Evolutionary conservation across 2,888 invertebrate species (phyloP).

Genomic region (Caenorhabditis uteleia): DNA sequence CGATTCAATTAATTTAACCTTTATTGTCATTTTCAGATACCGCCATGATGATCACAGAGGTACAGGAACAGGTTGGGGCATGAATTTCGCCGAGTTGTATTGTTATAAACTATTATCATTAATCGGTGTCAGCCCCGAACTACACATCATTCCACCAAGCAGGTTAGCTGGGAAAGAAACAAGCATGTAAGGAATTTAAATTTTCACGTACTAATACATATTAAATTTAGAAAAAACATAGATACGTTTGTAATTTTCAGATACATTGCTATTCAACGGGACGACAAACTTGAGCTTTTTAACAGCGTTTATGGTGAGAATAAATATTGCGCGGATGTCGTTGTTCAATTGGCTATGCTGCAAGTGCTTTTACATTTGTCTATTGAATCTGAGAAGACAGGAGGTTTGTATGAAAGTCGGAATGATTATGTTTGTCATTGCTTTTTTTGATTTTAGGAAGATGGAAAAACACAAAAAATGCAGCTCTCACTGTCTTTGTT

Average conservation of each 20-base stretch:
- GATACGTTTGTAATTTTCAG: no score
- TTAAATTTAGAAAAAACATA: no score
- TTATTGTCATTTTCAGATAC: slow-evolving; percentile 26
- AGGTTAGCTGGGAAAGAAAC: slow-evolving; percentile 17
- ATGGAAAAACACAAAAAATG: slow-evolving; percentile 12
- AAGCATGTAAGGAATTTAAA: slow-evolving; percentile 29
- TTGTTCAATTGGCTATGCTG: slow-evolving; percentile 14
- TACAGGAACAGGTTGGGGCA: slow-evolving; percentile 6
- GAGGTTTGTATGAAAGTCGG: slow-evolving; percentile 25
- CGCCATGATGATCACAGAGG: slow-evolving; percentile 18
- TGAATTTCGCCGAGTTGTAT: slow-evolving; percentile 24
- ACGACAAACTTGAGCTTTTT: slow-evolving; percentile 15
- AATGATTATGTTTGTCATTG: slow-evolving; percentile 18
- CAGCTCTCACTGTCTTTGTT: slow-evolving; percentile 9
- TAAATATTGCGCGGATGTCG: slow-evolving; percentile 9
- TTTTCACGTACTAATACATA: no score
- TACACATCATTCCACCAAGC: slow-evolving; percentile 16
- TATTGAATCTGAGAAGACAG: slow-evolving; percentile 11
- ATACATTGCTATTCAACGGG: slow-evolving; percentile 18
- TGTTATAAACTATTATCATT: slow-evolving; percentile 22
- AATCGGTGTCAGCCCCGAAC: slow-evolving; percentile 20
- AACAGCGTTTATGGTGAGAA: slow-evolving; percentile 12
- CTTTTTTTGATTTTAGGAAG: slow-evolving; percentile 11
- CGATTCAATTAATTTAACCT: no score
- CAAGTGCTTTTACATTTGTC: slow-evolving; percentile 10